Base-by-base conservation (phyloP, 2,113 vertebrate species). In the Brachirus orientalis region DNA sequence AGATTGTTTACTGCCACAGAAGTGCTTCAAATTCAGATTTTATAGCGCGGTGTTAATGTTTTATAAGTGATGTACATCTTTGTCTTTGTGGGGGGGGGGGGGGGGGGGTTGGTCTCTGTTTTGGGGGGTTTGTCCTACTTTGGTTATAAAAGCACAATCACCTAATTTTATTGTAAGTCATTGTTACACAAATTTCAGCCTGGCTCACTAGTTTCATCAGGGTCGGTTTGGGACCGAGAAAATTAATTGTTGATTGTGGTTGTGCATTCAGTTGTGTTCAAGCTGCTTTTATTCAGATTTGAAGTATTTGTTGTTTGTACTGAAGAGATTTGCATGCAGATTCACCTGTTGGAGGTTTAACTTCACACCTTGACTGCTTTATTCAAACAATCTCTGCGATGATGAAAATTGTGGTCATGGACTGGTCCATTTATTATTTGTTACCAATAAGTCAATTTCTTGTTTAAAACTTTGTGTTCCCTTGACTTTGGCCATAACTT, bases 111-210 rank as follows among this genome's bases (percentile, higher is more conserved):
- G n/a, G n/a, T n/a, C n/a, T n/a, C n/a, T n/a, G n/a, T n/a, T n/a
- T n/a, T n/a, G n/a, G n/a, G n/a, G n/a, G n/a, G n/a, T 13, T 89
- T 90, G 86, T 93, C 70, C 77, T 85, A 88, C 95, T 92, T 97
- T 95, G 94, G 94, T 97, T 97, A 96, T 93, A 96, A 97, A 98
- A 98, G 95, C 96, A 98, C 96, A 98, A 97, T 96, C 96, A 95
- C 92, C 95, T 95, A 93, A 95, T 94, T 96, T 96, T 96, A 94
- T 97, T 95, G 94, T 94, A 95, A 95, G 95, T 93, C 94, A 94
- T 96, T 96, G 64, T 93, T 95, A 92, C 94, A 95, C 94, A 93
- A 87, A 92, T 87, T 94, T 91, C 89, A 91, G 88, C 93, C 91
- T 92, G 93, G 90, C 72, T 63, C 65, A 2, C 28, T 84, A 65